Conservation (phyloP, 2,888 invertebrate species). For the Hemicrepidius hirtus region DNA sequence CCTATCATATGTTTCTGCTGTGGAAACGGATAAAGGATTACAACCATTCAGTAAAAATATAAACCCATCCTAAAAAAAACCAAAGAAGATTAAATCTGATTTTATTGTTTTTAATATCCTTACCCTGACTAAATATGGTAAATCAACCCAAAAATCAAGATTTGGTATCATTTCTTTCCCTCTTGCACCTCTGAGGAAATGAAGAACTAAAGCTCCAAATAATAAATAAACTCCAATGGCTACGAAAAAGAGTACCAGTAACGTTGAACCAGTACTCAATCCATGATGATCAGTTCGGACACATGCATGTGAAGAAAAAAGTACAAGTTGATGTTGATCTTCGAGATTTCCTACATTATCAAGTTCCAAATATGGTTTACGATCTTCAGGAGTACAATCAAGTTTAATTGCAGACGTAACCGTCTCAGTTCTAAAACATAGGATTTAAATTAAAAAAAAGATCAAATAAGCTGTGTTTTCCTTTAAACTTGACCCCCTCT, state of each 20-base stretch:
- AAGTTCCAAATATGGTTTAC: neutral
- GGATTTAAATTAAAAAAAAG: too few relatives aligned
- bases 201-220: slow-evolving; percentile 79
- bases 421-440: too few relatives aligned
- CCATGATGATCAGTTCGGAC: slow-evolving; percentile 69
- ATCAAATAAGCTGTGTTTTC: too few relatives aligned
- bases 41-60: slow-evolving; percentile 78
- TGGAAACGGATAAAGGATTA: slow-evolving; percentile 69
- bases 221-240: slow-evolving; percentile 77
- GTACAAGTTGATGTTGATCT: slow-evolving; percentile 66
- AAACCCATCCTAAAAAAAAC: slow-evolving; percentile 78
- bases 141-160: slow-evolving; percentile 81
- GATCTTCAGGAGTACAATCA: slow-evolving; percentile 14
- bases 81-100: too few relatives aligned
- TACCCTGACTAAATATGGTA: slow-evolving; percentile 82
- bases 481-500: too few relatives aligned
- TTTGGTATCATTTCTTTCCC: slow-evolving; percentile 85
- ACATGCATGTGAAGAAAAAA: slow-evolving; percentile 75
- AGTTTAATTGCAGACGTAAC: slow-evolving; percentile 12
- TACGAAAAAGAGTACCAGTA: slow-evolving; percentile 79
- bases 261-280: slow-evolving; percentile 78
- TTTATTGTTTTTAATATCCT: slow-evolving; percentile 64
- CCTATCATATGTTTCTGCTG: slow-evolving; percentile 72
- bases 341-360: neutral
- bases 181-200: slow-evolving; percentile 81